A percentile compares a stretch with the other conserved stretches of the same genome.
These are phyloP conservation scores for Amphimallon solstitiale DNA, from an alignment of 2,888 invertebrate genomes.

Conservation along the genomic window DNA sequence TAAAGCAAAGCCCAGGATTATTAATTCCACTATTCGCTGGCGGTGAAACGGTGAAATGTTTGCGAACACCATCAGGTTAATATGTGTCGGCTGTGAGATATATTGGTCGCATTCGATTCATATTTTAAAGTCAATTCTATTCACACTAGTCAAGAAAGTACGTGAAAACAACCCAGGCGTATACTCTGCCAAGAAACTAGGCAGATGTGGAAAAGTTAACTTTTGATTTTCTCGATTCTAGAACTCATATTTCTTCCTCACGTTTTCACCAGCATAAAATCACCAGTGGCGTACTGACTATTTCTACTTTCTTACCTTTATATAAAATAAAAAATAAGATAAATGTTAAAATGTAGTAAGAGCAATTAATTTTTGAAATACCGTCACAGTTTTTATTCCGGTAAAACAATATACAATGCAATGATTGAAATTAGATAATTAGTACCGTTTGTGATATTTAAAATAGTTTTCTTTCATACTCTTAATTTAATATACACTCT, in stretches of 20 bases:
- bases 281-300: constrained; percentile 12
- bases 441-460: no score
- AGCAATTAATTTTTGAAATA: no score
- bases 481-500: no score
- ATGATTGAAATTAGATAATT: no score
- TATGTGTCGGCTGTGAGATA: constrained; percentile 54
- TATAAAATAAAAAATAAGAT: no score
- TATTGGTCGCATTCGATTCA: constrained; percentile 59
- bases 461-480: no score
- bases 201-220: constrained; percentile 38
- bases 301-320: no score
- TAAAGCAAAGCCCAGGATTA: constrained; percentile 48
- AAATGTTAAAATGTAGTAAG: no score
- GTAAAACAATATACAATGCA: no score
- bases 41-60: constrained; percentile 44
- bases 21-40: constrained; percentile 47
- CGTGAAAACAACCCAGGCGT: constrained; percentile 39
- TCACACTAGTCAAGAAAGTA: constrained; percentile 47
- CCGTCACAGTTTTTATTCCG: no score
- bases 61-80: constrained; percentile 50
- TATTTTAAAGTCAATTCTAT: constrained; percentile 61
- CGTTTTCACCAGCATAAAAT: background rate
- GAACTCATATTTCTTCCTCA: constrained; percentile 8
- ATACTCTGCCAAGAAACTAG: constrained; percentile 7
- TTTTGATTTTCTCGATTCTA: constrained; percentile 42